Percentiles rank a stretch among this genome's conserved stretches.
phyloP scores from a whole-genome alignment of 2,888 invertebrate genomes.

The Globia sparganii region DNA sequence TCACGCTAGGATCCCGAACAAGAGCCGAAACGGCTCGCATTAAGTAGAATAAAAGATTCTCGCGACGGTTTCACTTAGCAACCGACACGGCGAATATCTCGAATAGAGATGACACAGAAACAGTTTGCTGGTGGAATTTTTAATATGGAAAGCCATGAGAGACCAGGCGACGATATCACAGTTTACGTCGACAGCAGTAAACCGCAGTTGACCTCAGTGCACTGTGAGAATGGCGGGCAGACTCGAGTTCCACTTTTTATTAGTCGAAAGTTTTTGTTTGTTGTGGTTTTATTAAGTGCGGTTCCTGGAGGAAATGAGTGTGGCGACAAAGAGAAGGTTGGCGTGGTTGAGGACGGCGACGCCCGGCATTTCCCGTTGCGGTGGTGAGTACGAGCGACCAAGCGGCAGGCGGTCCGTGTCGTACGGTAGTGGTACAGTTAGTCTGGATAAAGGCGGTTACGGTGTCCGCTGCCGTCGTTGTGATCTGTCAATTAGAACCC shows the following conservation, averaged over 20 bases:
- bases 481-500: slow-evolving; percentile 86
- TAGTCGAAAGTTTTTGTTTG: slow-evolving; percentile 71
- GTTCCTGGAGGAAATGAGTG: slow-evolving; percentile 80
- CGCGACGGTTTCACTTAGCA: slow-evolving; percentile 86
- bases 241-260: slow-evolving; percentile 61
- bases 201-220: slow-evolving; percentile 66
- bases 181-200: slow-evolving; percentile 46
- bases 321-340: slow-evolving; percentile 74
- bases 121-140: slow-evolving; percentile 76
- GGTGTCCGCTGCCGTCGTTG: slow-evolving; percentile 78
- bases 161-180: slow-evolving; percentile 60
- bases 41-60: slow-evolving; percentile 86
- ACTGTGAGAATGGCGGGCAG: slow-evolving; percentile 64
- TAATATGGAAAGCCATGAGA: slow-evolving; percentile 73
- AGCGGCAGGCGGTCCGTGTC: slow-evolving; percentile 77
- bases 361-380: slow-evolving; percentile 84
- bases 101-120: slow-evolving; percentile 84
- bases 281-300: slow-evolving; percentile 78
- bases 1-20: slow-evolving; percentile 88
- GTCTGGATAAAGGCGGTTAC: slow-evolving; percentile 81
- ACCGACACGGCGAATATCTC: slow-evolving; percentile 84
- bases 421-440: slow-evolving; percentile 87
- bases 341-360: slow-evolving; percentile 62
- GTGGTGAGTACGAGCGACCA: slow-evolving; percentile 72
- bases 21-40: slow-evolving; percentile 88